These are phyloP conservation scores for Seriola aureovittata DNA, from an alignment of 2,113 vertebrate species.

Conservation along the genomic window DNA sequence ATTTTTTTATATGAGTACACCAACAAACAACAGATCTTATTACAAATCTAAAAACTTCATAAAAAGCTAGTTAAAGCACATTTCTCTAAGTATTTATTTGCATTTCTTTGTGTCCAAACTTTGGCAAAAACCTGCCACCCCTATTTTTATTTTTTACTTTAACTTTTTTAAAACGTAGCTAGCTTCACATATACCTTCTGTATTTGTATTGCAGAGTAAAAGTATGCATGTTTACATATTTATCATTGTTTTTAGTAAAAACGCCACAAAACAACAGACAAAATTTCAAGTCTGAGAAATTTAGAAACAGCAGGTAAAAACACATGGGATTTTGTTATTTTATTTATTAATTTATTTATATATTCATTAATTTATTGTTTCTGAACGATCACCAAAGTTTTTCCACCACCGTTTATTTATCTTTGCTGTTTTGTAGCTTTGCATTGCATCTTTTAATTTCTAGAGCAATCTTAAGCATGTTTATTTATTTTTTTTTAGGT, in stretches of 20 bases:
- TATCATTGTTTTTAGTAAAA: not conserved
- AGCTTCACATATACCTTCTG: not conserved
- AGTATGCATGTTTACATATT: too few species aligned
- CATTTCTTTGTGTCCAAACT: not conserved
- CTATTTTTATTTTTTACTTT: not conserved
- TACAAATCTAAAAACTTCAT: not conserved
- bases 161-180: not conserved
- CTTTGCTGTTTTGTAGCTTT: not conserved
- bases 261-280: not conserved
- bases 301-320: not conserved
- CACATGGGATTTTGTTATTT: too few species aligned
- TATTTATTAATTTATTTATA: not conserved
- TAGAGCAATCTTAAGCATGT: not conserved
- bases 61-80: not conserved
- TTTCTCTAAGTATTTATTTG: not conserved
- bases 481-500: too few species aligned
- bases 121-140: not conserved
- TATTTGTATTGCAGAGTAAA: not conserved
- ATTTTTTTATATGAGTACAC: not conserved
- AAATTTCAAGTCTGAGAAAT: not conserved
- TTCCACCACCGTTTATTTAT: too few species aligned
- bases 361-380: not conserved
- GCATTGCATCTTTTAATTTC: not conserved
- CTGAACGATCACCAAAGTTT: not conserved
- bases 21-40: not conserved